A percentile compares a stretch with the other conserved stretches of the same genome.
Evolutionary conservation across 2,113 vertebrate species (phyloP).

Genomic region (human (Homo sapiens)): GRCh38 chr13:30346501-30347000

Average conservation of each 20-base stretch:
- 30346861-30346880: not conserved
- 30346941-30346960: not conserved
- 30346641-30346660: not conserved
- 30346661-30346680: not conserved
- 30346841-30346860: not conserved
- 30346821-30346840: not conserved
- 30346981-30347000: not conserved
- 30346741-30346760: not conserved
- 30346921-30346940: not conserved
- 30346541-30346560: not conserved
- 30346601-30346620: not conserved
- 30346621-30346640: not conserved
- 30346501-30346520: too few species aligned
- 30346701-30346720: not conserved
- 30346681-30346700: not conserved
- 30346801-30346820: not conserved
- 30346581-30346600: too few species aligned
- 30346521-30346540: not conserved
- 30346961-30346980: not conserved
- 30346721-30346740: not conserved
- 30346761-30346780: not conserved
- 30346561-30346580: not conserved
- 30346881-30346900: not conserved
- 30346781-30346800: not conserved
- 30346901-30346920: not conserved